Base-by-base conservation (phyloP, 2,113 vertebrate genomes). In the Psittacula cyanocephala region DNA sequence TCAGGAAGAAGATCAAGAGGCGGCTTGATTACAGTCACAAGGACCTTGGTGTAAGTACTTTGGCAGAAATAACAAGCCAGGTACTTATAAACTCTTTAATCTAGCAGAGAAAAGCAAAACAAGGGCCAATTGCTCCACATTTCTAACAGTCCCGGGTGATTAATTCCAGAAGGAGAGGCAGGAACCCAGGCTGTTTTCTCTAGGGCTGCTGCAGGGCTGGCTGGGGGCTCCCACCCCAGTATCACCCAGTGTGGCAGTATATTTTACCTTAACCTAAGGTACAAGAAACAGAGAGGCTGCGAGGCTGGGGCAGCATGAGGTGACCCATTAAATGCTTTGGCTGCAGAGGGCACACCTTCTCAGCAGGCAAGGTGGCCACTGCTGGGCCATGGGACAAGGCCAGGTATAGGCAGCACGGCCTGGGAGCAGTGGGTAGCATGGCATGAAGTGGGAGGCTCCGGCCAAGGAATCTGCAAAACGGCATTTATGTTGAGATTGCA, bases 291-390 rank as follows among this genome's bases (percentile, higher is more conserved):
- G 46, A 79, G 62, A n/a, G 18, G 10, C 43, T 67, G 41, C 1
- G 0, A 37, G 46, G 33, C 19, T 47, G 44, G 10, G 20, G 19
- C 33, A 67, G 49, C 12, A 11, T 3, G 41, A 18, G 7, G 15
- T 79, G 18, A 41, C 17, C 17, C 11, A 8, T 55, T 41, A 81
- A 97, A 96, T 18, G 35, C 94, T 95, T 93, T 63, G 95, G 92
- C 95, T 98, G 97, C 97, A 85, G 64, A 76, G 82, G 95, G 97
- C 95, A 96, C 97, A 97, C 97, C 98, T 98, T 98, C 98, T 98
- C 80, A 23, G 97, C 83, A 97, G 95, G 98, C 96, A 95, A 98
- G 98, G 96, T 97, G 97, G 92, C 96, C 97, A 98, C 85, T 23
- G 25, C 82, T 86, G 95, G 95, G 93, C 95, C 97, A 92, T 97